Evolutionary conservation across 2,888 invertebrate genomes (phyloP), one percentile per base, ranked within the genome.

Genomic region (Lissocephala sabroskyi): DNA sequence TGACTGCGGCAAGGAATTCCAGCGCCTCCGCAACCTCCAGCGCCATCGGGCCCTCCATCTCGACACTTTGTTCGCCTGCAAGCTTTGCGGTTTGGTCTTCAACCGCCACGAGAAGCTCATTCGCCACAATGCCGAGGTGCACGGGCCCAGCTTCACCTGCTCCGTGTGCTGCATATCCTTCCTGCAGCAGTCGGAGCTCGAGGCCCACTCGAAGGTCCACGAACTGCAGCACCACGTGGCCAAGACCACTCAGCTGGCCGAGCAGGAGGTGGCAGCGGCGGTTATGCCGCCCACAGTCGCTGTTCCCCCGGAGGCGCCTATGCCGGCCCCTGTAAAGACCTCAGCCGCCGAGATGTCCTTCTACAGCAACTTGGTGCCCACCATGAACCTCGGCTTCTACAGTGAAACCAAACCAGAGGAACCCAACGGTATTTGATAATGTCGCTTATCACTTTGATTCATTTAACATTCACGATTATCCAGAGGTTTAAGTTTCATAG

Each of bases 11-110:
- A 91, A 90, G 77, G 87, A 89, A 5, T 92, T 92, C 73, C 85
- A 89, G 26, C 85, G 91, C 1, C 90, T 91, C 81, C 86, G 91
- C 33, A 92, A 92, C 80, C 81, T 91, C 7, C 91, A 91, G 59
- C 86, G 91, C 0, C 92, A 92, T 82, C 86, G 88, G 11, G 86
- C 88, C 0, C 86, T 91, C 1, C 92, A 92, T 80, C 87, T 90
- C 32, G 91, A 89, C 82, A 89, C 90, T 63, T 88, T 91, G 1
- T 91, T 90, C 71, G 88, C 89, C 42, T 92, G 92, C 76, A 86
- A 86, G 41, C 87, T 88, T 48, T 92, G 92, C 82, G 88, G 89
- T 57, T 78, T 89, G 18, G 77, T 71, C 1, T 81, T 81, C 19
- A 82, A 88, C 30, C 86, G 90, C 39, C 91, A 90, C 67, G 91